phyloP scores from a whole-genome alignment of 2,113 vertebrate genomes.

The Pluvianellus socialis region DNA sequence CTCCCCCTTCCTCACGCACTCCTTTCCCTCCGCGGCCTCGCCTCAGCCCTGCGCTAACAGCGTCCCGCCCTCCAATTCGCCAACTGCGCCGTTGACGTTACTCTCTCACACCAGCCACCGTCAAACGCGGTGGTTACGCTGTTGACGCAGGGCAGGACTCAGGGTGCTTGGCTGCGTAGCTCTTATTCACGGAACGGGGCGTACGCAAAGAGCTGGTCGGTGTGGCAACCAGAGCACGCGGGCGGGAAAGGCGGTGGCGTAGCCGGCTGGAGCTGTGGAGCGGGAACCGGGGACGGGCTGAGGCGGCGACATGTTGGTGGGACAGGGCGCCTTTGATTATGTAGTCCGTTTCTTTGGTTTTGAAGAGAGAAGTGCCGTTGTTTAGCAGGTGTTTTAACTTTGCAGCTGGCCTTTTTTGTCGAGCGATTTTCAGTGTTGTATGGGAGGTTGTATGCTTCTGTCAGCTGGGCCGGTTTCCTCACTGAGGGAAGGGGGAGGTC shows the following conservation, averaged over 20 bases:
- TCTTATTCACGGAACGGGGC: background rate
- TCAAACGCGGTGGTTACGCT: background rate
- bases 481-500: background rate
- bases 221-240: background rate
- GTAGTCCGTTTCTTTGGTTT: background rate
- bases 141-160: accelerated
- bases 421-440: background rate
- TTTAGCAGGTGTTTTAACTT: background rate
- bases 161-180: accelerated
- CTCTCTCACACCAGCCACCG: accelerated
- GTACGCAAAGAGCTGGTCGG: background rate
- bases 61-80: background rate
- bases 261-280: background rate
- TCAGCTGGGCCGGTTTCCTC: background rate
- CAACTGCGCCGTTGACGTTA: background rate
- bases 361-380: background rate
- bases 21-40: background rate
- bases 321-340: background rate
- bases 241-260: background rate
- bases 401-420: background rate
- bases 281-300: background rate
- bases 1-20: accelerated
- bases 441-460: background rate
- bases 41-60: background rate
- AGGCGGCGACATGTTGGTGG: background rate